Percentiles rank a stretch among this genome's conserved stretches.
Conservation (phyloP, 2,113 vertebrate species). For the Procapra przewalskii region DNA sequence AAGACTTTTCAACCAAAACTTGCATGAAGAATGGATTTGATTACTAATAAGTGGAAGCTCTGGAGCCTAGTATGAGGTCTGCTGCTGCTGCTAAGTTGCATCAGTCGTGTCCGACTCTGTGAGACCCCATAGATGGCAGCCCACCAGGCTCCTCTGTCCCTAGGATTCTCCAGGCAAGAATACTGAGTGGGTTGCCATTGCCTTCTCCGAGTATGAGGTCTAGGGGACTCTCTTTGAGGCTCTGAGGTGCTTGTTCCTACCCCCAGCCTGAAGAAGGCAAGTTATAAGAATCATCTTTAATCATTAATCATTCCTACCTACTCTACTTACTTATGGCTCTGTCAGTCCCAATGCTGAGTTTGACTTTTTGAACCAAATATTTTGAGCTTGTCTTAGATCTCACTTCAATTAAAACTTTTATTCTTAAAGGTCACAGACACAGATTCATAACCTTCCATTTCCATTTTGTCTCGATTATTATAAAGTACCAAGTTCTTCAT, state of each 20-base stretch:
- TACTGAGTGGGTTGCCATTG: too few species aligned
- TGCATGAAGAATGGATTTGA: not conserved
- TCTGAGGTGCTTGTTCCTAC: not conserved
- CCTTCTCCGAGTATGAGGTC: not conserved
- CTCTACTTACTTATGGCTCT: not conserved
- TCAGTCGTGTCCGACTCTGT: too few species aligned
- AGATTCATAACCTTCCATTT: not conserved
- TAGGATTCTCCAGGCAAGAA: too few species aligned
- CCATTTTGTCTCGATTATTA: not conserved
- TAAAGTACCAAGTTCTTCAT: not conserved
- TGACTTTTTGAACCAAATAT: not conserved
- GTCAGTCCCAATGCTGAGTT: not conserved
- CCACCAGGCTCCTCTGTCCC: too few species aligned
- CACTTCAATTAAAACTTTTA: not conserved
- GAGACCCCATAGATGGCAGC: too few species aligned
- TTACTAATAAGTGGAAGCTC: not conserved
- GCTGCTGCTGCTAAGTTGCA: too few species aligned
- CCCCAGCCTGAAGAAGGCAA: not conserved
- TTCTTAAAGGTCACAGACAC: not conserved
- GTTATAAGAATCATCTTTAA: not conserved
- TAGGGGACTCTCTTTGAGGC: not conserved
- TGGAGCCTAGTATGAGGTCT: not conserved
- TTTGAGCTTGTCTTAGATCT: not conserved
- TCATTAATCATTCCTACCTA: not conserved
- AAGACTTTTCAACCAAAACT: not conserved